Evolutionary conservation across 2,797 vertebrate genomes (phyloP).

Genomic region (Sebastes ruberrimus): DNA sequence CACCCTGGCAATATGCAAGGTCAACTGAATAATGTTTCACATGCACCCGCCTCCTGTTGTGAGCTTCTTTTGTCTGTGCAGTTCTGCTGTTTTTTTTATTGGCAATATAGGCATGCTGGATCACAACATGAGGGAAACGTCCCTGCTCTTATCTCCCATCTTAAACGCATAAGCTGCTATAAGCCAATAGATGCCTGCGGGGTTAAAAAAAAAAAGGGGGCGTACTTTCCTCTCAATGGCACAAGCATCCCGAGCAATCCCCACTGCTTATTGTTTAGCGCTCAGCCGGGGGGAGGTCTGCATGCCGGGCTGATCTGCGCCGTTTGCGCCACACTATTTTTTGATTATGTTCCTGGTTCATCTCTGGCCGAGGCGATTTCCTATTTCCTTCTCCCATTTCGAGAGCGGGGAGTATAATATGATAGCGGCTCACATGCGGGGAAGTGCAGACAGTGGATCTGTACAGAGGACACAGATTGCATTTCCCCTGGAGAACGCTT

Average conservation of each 20-base stretch:
- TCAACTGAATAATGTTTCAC: conserved; percentile 52
- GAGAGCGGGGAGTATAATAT: conserved; percentile 64
- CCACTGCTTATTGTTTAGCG: conserved; percentile 71
- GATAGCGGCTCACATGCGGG: conserved; percentile 66
- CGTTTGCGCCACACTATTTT: conserved; percentile 65
- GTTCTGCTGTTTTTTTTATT: conserved; percentile 46
- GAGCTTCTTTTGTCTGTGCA: conserved; percentile 52
- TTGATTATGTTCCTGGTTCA: conserved; percentile 73
- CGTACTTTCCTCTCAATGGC: conserved; percentile 50
- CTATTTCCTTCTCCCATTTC: conserved; percentile 71
- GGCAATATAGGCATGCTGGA: conserved; percentile 42
- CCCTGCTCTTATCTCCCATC: conserved; percentile 62
- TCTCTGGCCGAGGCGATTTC: conserved; percentile 73
- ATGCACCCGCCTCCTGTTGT: conserved; percentile 22
- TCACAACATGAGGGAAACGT: conserved; percentile 43
- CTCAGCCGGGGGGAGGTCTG: conserved; percentile 50
- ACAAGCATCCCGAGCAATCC: conserved; percentile 54
- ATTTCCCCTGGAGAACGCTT: conserved; percentile 69
- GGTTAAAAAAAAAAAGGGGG: conserved; percentile 40
- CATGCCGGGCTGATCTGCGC: conserved; percentile 48
- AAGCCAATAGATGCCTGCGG: conserved; percentile 68
- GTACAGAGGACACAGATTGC: conserved; percentile 75
- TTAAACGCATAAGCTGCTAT: conserved; percentile 68
- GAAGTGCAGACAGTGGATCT: conserved; percentile 74
- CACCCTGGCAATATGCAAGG: conserved; percentile 40